Evolutionary conservation across 2,888 invertebrate species (phyloP), one percentile per base, ranked within the genome.

Genomic region (Ophion slaviceki): DNA sequence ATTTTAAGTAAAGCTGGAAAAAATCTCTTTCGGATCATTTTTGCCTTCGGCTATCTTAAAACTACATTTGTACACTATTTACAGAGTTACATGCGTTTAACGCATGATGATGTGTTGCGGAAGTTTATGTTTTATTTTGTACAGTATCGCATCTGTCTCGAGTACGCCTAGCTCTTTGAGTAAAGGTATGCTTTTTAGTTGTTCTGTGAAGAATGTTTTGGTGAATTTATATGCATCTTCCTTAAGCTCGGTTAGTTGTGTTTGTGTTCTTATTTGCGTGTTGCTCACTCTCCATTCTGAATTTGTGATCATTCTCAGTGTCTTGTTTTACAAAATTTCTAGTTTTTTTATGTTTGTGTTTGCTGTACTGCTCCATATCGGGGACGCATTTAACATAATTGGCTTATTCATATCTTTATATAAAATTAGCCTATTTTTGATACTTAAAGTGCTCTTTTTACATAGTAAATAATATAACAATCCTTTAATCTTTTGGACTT

Each of bases 351-450:
- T 68, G 20, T 71, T 68, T 8, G 47, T 45, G 17, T 74, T 72
- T 6, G 7, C 68, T 1, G 85, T 36, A 20, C 70, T 85, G 64
- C 85, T 57, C 82, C 82, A 85, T 0, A 82, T 40, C 0, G 79
- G 75, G 3, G 85, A 17, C 0, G 82, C 82, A 53, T 85, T 75
- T 14, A 82, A 24, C 53, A 82, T 32, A 5, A 75, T 36, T 1
- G 75, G 82, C 61, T 70, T 82, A 4, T 82, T 79, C 6, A 85
- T 74, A 0, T 75, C 36, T 24, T 82, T 81, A 36, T 75, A 79
- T 1, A 82, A 11, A 1, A 75, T 11, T 11, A 78, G 5, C 32
- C 79, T 85, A 47, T 85, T 81, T 57, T 82, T 74, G 1, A 47
- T 1, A 20, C n/a, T 36, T 20, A 79, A 45, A 3, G n/a, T 20